Evolutionary conservation across 2,888 invertebrate genomes (phyloP), one percentile per base, ranked within the genome.

Genomic region (Drosophila anceps): DNA sequence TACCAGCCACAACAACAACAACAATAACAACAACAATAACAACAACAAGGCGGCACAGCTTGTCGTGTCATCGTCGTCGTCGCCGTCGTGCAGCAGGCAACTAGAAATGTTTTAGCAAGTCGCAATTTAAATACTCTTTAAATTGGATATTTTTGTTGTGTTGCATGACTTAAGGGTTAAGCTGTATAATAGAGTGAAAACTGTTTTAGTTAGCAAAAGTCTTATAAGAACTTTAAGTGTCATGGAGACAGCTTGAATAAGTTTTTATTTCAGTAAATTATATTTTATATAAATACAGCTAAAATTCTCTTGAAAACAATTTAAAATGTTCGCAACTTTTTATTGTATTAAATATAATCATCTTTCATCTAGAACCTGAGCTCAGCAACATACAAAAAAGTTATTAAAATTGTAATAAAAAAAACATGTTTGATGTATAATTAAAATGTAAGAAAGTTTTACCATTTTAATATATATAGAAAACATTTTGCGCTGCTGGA

Each of bases 1-100:
- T 48, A 50, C 64, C 61, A 62, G 61, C 60, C n/a, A 55, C 31
- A 69, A 65, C 81, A 61, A 69, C 81, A 61, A 69, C 69, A 77
- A 76, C 73, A 75, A 62, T 69, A 18, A 64, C 75, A 75, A 62
- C 71, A 18, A 64, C 46, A 75, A 62, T 69, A 18, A 64, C 46
- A 62, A 63, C 87, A 69, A 72, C 64, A 70, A 79, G 73, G 55
- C 76, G 69, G 68, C 82, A 72, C 50, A 76, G 83, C 83, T 86
- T 86, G 75, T 88, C 79, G 81, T 88, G 86, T 82, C 84, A 84
- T 76, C 82, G 84, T 71, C 50, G 67, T 67, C 67, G 72, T 64
- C 75, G 82, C 9, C 46, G 48, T 88, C 86, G 84, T 81, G 84
- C 84, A 84, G 72, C 72, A 35, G 27, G 24, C 50, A 27, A 33